A percentile compares a stretch with the other conserved stretches of the same genome.
phyloP scores from a whole-genome alignment of 2,888 invertebrate species.

The Tetropium fuscum region DNA sequence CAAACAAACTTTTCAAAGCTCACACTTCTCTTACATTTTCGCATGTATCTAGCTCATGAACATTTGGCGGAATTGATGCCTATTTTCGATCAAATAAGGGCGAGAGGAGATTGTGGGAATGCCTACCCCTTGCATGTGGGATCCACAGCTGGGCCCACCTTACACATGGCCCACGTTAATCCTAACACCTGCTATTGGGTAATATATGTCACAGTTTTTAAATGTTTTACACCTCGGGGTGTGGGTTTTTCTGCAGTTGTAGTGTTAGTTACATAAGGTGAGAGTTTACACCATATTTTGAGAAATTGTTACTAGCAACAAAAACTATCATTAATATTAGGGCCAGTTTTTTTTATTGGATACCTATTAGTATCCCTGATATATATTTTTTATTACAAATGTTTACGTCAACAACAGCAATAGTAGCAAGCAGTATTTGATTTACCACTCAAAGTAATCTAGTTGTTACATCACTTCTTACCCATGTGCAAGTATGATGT shows the following conservation, averaged over 20 bases:
- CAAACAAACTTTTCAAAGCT: conserved; percentile 22
- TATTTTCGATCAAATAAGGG: conserved; percentile 93
- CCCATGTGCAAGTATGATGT: too few species aligned
- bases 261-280: conserved; percentile 30
- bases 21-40: conserved; percentile 30
- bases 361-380: too few species aligned
- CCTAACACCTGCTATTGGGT: conserved; percentile 82
- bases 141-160: conserved; percentile 76
- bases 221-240: conserved; percentile 41
- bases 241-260: conserved; percentile 51
- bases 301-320: conserved; percentile 26
- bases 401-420: too few species aligned
- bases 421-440: too few species aligned
- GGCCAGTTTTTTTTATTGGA: too few species aligned
- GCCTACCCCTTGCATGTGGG: conserved; percentile 91
- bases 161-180: conserved; percentile 70
- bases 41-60: conserved; percentile 80
- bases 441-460: too few species aligned
- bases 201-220: conserved; percentile 64
- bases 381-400: too few species aligned
- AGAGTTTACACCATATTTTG: conserved; percentile 16
- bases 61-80: conserved; percentile 96
- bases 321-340: too few species aligned
- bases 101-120: conserved; percentile 91
- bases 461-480: too few species aligned